Evolutionary conservation across 2,797 vertebrate genomes (phyloP).

Genomic region (Merluccius polli): DNA sequence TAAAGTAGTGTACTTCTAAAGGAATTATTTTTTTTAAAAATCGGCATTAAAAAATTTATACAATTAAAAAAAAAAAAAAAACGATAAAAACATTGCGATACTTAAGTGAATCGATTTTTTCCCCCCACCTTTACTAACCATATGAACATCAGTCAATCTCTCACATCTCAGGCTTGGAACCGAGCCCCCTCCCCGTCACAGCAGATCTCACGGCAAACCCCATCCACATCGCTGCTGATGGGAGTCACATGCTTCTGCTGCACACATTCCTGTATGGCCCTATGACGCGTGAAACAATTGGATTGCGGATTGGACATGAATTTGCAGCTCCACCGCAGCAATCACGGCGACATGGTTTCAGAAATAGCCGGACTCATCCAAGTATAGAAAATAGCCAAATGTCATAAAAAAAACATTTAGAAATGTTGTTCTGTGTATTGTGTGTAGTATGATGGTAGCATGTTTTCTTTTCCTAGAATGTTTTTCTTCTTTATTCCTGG

Average conservation of each 20-base stretch:
- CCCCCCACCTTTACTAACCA: too few relatives aligned
- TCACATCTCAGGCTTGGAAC: background rate
- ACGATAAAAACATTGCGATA: too few relatives aligned
- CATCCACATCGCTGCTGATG: background rate
- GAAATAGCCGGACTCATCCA: background rate
- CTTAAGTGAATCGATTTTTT: too few relatives aligned
- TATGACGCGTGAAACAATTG: background rate
- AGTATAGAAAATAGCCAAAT: too few relatives aligned
- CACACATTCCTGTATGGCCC: background rate
- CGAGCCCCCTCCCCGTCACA: background rate
- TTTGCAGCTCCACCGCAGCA: background rate
- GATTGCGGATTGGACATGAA: background rate
- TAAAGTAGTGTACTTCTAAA: too few relatives aligned
- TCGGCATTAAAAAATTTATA: too few relatives aligned
- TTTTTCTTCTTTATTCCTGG: background rate
- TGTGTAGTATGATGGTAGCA: background rate
- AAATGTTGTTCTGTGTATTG: background rate
- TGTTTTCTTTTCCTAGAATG: background rate
- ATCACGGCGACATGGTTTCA: background rate
- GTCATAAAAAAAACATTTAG: background rate
- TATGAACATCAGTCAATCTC: conserved; percentile 5
- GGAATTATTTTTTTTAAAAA: too few relatives aligned
- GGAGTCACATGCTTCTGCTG: background rate
- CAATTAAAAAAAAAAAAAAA: too few relatives aligned
- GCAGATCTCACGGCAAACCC: background rate